Evolutionary conservation across 1,140 invertebrate species (phyloP), one percentile per base, ranked within the genome.

Genomic region (Diorhabda carinulata): DNA sequence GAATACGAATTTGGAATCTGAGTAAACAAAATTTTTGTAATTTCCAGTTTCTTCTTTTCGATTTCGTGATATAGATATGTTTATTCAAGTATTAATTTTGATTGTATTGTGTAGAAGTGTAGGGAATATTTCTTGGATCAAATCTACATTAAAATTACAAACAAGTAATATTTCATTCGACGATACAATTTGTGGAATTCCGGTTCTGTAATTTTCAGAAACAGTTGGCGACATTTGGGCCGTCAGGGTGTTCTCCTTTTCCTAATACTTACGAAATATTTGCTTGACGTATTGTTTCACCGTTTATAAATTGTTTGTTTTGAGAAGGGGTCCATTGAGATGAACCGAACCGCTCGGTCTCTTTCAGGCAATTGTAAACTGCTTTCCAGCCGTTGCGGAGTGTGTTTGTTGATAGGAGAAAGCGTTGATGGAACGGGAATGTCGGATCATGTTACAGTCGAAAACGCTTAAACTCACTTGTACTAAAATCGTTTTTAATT

Each of bases 281-380:
- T 52, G 47, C 47, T n/a, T 52, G 47, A 8, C n/a, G 47, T 52
- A 52, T 52, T 52, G 47, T 52, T 52, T 52, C 47, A 52, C 47
- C 47, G 47, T 52, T 52, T 52, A n/a, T 52, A 52, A 52, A 8
- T 52, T 52, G 47, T 52, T 52, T 52, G 47, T 52, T 52, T 52
- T 52, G 6, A 6, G 6, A 52, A 52, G 47, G 47, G 47, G 6
- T 52, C 47, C 6, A n/a, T 52, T 52, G 4, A 52, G 47, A 52
- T 52, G 47, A 52, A 6, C 6, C 6, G 47, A 52, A 52, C 47
- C 47, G 47, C n/a, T 52, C n/a, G 47, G 47, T n/a, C n/a, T 52
- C 47, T 52, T 52, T 52, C 47, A 52, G 47, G 47, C 47, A 52
- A 52, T n/a, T 52, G 47, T 52, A 52, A 52, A 52, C 47, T n/a